Conservation (phyloP, 2,797 vertebrate genomes). For the Antennarius maculatus region DNA sequence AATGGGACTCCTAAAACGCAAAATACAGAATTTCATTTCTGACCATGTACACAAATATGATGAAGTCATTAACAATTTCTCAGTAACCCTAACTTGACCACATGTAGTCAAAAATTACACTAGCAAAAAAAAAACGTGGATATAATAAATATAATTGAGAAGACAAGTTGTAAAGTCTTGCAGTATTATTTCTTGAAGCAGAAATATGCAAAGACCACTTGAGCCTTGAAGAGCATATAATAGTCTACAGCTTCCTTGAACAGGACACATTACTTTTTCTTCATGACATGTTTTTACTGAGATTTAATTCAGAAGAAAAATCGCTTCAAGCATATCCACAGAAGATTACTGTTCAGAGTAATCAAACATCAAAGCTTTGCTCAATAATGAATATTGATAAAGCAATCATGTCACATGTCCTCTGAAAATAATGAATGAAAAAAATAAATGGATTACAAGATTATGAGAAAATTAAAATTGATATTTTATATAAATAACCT, state of each 20-base stretch:
- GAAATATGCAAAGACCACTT: slow-evolving; percentile 1
- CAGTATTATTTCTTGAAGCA: neutral
- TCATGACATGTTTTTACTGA: slow-evolving; percentile 3
- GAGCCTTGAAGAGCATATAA: neutral
- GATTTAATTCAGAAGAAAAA: slow-evolving; percentile 3
- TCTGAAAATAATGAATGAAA: slow-evolving; percentile 22
- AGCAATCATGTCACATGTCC: slow-evolving; percentile 45
- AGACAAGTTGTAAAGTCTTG: neutral
- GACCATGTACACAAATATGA: slow-evolving; percentile 3
- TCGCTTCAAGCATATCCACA: slow-evolving; percentile 32
- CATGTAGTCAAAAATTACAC: neutral
- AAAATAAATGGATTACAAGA: slow-evolving; percentile 47
- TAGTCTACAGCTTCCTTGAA: slow-evolving; percentile 15
- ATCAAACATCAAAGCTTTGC: slow-evolving; percentile 59
- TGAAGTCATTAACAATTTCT: neutral
- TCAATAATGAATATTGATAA: slow-evolving; percentile 53
- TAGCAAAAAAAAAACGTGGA: neutral
- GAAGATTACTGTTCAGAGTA: slow-evolving; percentile 34
- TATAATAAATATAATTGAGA: neutral
- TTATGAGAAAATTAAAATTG: slow-evolving; percentile 33
- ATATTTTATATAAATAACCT: slow-evolving; percentile 21
- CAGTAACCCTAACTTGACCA: slow-evolving; percentile 6
- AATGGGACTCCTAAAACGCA: slow-evolving; percentile 87
- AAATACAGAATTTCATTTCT: slow-evolving; percentile 19
- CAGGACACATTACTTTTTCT: neutral